Conservation (phyloP, 1,140 invertebrate species). For the Drosophila jambulina region DNA sequence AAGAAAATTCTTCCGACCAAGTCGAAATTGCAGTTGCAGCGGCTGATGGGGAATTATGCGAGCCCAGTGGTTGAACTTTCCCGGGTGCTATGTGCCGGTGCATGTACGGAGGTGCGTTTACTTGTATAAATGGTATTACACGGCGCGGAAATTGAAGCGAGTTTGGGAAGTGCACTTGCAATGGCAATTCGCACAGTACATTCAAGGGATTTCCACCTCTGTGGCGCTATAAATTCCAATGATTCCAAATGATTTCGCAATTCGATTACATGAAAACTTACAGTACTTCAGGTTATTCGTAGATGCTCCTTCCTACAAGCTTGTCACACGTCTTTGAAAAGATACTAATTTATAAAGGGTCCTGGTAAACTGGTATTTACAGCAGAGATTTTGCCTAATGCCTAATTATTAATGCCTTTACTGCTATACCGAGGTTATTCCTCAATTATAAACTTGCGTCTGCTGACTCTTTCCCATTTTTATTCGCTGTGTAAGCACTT, state of each 20-base stretch:
- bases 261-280: no score
- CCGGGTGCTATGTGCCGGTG: not conserved
- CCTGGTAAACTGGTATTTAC: no score
- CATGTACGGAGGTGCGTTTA: not conserved
- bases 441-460: not conserved
- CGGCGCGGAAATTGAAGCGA: not conserved
- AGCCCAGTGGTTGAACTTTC: conserved; percentile 15
- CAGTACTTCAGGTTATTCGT: no score
- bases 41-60: conserved; percentile 55
- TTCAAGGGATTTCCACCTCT: not conserved
- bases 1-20: conserved; percentile 26
- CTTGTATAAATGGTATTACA: conserved; percentile 13
- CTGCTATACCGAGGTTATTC: not conserved
- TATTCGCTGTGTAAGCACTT: conserved; percentile 52
- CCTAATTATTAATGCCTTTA: not conserved
- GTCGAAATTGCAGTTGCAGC: conserved; percentile 50
- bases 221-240: not conserved
- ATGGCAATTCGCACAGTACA: not conserved
- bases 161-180: not conserved
- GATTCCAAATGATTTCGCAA: not conserved
- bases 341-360: no score
- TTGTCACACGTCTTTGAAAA: no score
- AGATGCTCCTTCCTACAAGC: no score
- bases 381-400: no score
- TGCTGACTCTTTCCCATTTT: not conserved